These are phyloP conservation scores for Brachylomia viminalis DNA, from an alignment of 2,888 invertebrate species.

Conservation along the genomic window DNA sequence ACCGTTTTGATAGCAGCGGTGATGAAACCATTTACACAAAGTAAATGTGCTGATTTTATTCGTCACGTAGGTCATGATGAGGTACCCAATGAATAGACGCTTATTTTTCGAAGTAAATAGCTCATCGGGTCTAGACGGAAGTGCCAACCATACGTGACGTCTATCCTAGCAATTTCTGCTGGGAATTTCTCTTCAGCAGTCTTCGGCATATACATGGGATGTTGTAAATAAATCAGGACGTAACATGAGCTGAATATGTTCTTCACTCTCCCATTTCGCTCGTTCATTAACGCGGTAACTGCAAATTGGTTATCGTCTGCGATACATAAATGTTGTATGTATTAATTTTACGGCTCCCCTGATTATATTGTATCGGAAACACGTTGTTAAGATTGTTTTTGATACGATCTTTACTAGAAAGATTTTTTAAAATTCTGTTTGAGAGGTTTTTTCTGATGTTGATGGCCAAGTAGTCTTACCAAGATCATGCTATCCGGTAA, in stretches of 20 bases:
- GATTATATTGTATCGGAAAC: slow-evolving; percentile 64
- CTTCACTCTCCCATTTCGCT: slow-evolving; percentile 24
- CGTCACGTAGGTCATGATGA: background rate
- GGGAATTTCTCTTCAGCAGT: slow-evolving; percentile 7
- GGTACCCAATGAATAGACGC: slow-evolving; percentile 35
- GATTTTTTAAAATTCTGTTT: background rate
- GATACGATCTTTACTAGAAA: slow-evolving; percentile 40
- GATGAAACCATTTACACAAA: background rate
- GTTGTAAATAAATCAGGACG: slow-evolving; percentile 14
- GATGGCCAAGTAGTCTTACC: background rate
- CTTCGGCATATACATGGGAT: slow-evolving; percentile 22
- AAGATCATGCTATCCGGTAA: background rate
- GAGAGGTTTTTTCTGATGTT: background rate
- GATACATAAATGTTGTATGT: slow-evolving; percentile 52
- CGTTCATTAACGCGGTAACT: slow-evolving; percentile 60
- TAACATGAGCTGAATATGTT: slow-evolving; percentile 53
- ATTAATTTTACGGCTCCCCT: slow-evolving; percentile 53
- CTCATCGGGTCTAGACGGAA: background rate
- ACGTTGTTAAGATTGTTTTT: slow-evolving; percentile 21
- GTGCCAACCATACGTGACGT: slow-evolving; percentile 26
- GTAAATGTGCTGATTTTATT: background rate
- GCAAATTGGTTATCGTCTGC: slow-evolving; percentile 63
- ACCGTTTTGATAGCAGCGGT: background rate
- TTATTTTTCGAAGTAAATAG: slow-evolving; percentile 35
- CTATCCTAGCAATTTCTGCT: slow-evolving; percentile 10